Conservation (phyloP, 2,888 invertebrate species). For the Euclidia mi region DNA sequence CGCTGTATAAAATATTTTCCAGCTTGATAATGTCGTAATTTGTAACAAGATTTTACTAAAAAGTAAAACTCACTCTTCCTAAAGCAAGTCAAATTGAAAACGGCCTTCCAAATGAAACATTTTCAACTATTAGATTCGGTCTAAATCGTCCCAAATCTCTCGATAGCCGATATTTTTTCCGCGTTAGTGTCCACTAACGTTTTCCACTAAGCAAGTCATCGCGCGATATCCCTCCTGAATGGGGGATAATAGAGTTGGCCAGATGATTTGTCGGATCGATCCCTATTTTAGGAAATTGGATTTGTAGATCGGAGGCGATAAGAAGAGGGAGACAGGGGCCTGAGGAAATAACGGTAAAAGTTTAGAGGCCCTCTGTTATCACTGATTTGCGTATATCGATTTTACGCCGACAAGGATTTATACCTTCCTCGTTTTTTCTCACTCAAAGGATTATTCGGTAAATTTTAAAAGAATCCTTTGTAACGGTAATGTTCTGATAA, state of each 20-base stretch:
- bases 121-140: slow-evolving; percentile 19
- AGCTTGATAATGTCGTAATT: too few relatives aligned
- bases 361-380: slow-evolving; percentile 82
- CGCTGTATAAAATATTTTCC: too few relatives aligned
- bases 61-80: background rate
- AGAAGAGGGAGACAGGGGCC: slow-evolving; percentile 62
- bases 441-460: slow-evolving; percentile 53
- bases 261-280: slow-evolving; percentile 90
- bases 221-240: slow-evolving; percentile 62
- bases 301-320: slow-evolving; percentile 89
- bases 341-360: slow-evolving; percentile 78
- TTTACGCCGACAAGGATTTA: slow-evolving; percentile 73
- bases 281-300: slow-evolving; percentile 90
- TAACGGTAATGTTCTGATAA: slow-evolving; percentile 46
- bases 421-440: slow-evolving; percentile 54
- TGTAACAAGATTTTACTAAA: too few relatives aligned
- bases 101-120: background rate
- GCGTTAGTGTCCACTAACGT: slow-evolving; percentile 58
- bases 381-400: slow-evolving; percentile 88
- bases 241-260: slow-evolving; percentile 83
- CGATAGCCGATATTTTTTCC: slow-evolving; percentile 49
- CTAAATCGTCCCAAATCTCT: slow-evolving; percentile 37
- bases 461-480: slow-evolving; percentile 49
- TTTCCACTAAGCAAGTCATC: slow-evolving; percentile 66
- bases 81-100: background rate